phyloP scores from a whole-genome alignment of 2,888 invertebrate species.

The Mallateleia sp. region DNA sequence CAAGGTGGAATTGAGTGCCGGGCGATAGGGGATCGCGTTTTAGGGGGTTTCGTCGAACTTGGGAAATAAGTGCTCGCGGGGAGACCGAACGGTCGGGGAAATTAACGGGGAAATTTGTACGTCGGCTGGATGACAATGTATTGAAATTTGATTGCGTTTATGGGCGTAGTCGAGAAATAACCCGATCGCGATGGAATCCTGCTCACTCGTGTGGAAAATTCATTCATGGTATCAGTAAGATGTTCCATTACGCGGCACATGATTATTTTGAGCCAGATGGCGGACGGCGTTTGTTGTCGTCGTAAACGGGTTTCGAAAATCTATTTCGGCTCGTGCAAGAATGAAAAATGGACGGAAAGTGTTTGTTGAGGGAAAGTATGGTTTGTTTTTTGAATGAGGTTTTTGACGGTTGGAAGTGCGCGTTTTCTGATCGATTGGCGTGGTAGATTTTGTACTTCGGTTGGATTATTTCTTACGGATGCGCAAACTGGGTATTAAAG shows the following conservation, averaged over 20 bases:
- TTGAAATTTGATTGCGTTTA: conserved; percentile 41
- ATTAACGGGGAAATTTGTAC: neutral
- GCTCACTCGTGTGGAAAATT: conserved; percentile 45
- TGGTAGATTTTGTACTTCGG: too few species aligned
- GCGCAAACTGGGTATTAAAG: too few species aligned
- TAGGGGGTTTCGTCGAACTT: neutral
- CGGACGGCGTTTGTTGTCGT: conserved; percentile 3
- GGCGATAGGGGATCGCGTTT: neutral
- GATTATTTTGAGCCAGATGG: conserved; percentile 38
- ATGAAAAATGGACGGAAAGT: neutral
- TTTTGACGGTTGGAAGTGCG: too few species aligned
- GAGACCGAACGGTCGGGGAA: neutral
- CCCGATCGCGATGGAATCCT: conserved; percentile 17
- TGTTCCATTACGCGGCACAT: conserved; percentile 33
- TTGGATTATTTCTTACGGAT: too few species aligned
- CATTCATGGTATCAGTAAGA: conserved; percentile 59
- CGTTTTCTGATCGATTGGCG: too few species aligned
- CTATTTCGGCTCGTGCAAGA: neutral
- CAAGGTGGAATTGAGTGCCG: neutral
- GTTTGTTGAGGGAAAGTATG: too few species aligned
- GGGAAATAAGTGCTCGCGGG: too few species aligned
- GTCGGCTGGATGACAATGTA: conserved; percentile 6
- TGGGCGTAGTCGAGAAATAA: conserved; percentile 22
- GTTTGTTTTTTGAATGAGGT: too few species aligned
- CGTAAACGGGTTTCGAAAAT: conserved; percentile 19